A percentile compares a stretch with the other conserved stretches of the same genome.
Evolutionary conservation across 2,113 vertebrate genomes (phyloP).

Genomic region (Amazona guildingii): DNA sequence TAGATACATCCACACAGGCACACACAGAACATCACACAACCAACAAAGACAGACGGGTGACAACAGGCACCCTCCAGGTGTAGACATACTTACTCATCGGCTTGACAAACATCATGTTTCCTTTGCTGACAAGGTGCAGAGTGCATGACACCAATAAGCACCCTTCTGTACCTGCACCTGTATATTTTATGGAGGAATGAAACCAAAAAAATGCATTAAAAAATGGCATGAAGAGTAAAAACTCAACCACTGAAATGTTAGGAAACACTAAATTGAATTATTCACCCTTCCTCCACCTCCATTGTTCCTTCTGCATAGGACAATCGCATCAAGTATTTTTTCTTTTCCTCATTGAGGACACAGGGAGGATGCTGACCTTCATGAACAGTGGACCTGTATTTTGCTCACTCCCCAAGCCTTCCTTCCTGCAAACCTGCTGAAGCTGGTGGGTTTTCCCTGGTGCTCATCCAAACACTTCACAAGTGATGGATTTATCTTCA

Average conservation of each 20-base stretch:
- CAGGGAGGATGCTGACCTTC: neutral
- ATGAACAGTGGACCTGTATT: neutral
- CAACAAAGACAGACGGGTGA: neutral
- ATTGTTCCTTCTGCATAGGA: neutral
- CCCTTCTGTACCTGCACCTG: accelerated
- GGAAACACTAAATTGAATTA: neutral
- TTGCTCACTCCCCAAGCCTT: neutral
- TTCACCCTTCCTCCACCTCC: neutral
- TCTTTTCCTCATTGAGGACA: neutral
- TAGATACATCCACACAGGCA: neutral
- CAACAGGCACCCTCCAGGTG: neutral
- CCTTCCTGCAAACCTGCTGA: neutral
- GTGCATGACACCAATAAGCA: neutral
- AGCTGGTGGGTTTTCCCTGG: neutral
- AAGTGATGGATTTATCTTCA: neutral
- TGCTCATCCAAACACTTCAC: neutral
- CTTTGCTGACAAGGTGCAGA: neutral
- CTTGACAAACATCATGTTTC: neutral
- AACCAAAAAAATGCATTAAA: neutral
- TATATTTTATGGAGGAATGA: neutral
- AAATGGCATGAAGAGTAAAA: neutral
- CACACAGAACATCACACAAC: neutral
- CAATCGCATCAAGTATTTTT: neutral
- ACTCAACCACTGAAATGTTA: neutral
- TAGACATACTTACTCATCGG: neutral